phyloP scores from a whole-genome alignment of 2,888 invertebrate species.

The Phytoseiulus persimilis region DNA sequence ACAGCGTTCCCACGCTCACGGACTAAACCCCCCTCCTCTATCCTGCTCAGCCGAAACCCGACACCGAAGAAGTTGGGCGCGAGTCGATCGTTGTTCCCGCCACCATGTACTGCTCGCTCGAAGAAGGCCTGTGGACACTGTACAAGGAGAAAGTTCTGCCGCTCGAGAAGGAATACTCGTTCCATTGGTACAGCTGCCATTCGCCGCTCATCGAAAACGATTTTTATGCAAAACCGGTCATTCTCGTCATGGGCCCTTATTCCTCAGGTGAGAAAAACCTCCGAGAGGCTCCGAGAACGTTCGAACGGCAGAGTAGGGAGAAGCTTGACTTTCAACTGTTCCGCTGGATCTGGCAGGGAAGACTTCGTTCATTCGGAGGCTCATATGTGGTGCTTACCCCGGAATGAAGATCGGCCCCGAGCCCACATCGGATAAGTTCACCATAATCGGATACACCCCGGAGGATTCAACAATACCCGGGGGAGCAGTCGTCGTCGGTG shows the following conservation, averaged over 20 bases:
- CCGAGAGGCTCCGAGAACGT: neutral
- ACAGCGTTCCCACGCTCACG: neutral
- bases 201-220: slow-evolving; percentile 18
- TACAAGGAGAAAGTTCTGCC: slow-evolving; percentile 20
- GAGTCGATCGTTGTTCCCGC: neutral
- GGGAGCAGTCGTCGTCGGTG: neutral
- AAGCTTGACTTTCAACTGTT: neutral
- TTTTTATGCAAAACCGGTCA: slow-evolving; percentile 21
- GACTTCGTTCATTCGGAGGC: slow-evolving; percentile 7
- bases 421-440: neutral
- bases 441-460: neutral
- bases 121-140: neutral
- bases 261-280: neutral
- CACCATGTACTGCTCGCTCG: slow-evolving; percentile 6
- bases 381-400: neutral
- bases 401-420: slow-evolving; percentile 22
- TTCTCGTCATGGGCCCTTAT: slow-evolving; percentile 30
- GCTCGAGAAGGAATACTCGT: neutral
- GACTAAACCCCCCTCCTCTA: neutral
- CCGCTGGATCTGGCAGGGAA: slow-evolving; percentile 1
- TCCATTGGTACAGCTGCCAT: slow-evolving; percentile 12
- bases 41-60: neutral
- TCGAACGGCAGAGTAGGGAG: neutral
- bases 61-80: neutral
- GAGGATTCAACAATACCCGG: slow-evolving; percentile 12